Evolutionary conservation across 2,888 invertebrate genomes (phyloP).

Genomic region (Geophilus truncorum): DNA sequence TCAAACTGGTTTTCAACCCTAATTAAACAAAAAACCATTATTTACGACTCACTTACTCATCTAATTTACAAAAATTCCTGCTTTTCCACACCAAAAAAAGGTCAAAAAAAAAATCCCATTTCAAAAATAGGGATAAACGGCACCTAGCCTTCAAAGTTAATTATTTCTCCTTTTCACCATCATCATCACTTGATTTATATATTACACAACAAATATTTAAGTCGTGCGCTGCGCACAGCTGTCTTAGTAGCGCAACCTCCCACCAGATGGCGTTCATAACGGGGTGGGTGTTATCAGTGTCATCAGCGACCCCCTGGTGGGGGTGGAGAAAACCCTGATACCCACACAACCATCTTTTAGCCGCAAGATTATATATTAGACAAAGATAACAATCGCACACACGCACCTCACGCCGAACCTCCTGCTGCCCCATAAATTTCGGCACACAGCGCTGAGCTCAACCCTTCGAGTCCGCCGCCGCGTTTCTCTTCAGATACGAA

Average conservation of each 20-base stretch:
- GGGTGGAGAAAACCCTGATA: conserved; percentile 10
- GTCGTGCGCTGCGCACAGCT: not conserved
- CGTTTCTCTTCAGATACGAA: not conserved
- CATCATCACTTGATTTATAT: not conserved
- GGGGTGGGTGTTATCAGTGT: not conserved
- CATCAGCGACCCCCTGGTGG: not conserved
- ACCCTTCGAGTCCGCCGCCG: not conserved
- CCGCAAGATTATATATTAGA: conserved; percentile 10
- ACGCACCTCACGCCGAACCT: conserved; percentile 10
- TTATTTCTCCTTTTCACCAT: not conserved
- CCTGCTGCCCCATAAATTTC: conserved; percentile 5
- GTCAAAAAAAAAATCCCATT: not conserved
- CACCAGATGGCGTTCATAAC: conserved; percentile 10
- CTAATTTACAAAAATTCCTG: not conserved
- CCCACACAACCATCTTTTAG: conserved; percentile 10
- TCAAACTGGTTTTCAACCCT: not conserved
- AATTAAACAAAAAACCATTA: not conserved
- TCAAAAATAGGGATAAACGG: not conserved
- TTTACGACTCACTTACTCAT: not conserved
- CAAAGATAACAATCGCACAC: not conserved
- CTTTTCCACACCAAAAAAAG: not conserved
- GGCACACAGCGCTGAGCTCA: not conserved
- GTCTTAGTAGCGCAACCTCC: not conserved
- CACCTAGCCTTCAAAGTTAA: not conserved
- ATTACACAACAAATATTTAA: not conserved